Base-by-base conservation (phyloP, 2,797 vertebrate genomes). In the Sebastolobus altivelis region DNA sequence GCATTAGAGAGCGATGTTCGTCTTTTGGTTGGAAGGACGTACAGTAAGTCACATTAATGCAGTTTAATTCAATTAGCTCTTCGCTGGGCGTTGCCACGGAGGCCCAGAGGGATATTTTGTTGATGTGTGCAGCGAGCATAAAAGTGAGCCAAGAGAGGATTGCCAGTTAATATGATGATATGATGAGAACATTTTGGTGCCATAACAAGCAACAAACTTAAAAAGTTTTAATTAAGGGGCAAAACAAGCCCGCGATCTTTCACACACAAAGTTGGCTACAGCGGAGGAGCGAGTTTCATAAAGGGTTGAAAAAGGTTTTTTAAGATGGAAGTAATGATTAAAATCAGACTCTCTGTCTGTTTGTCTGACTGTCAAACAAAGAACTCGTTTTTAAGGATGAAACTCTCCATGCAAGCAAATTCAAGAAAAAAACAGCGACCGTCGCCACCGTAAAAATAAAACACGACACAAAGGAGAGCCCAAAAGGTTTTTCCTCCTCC, bases 201-300 rank as follows among this genome's bases (percentile, higher is more conserved):
- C 83, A 81, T 93, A 94, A 94, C 84, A 79, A 93, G 91, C 89
- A 82, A 75, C 79, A 89, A 90, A 88, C 87, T 88, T 77, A 75
- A 75, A 91, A 94, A 93, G 87, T 94, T 95, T 94, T 90, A 94
- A 94, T 92, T 93, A 87, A 84, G 75, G 84, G 84, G 66, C 77
- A 90, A 87, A 90, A 89, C 82, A 86, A 91, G 84, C 14, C 79
- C 52, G 75, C 60, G 40, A 82, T 92, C 73, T 65, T 61, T 78
- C 75, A 49, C 70, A 43, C 72, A 65, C 66, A 72, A 59, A 85
- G 70, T 86, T 80, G 83, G 77, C 80, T 66, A 35, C 52, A 65
- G 75, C 2, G 1, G 38, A 81, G 65, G 35, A 79, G 56, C 6
- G 65, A 78, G 76, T 88, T 88, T 89, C 49, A 27, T 61, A 62